Base-by-base conservation (phyloP, 2,888 invertebrate species). In the Melanchra persicariae region DNA sequence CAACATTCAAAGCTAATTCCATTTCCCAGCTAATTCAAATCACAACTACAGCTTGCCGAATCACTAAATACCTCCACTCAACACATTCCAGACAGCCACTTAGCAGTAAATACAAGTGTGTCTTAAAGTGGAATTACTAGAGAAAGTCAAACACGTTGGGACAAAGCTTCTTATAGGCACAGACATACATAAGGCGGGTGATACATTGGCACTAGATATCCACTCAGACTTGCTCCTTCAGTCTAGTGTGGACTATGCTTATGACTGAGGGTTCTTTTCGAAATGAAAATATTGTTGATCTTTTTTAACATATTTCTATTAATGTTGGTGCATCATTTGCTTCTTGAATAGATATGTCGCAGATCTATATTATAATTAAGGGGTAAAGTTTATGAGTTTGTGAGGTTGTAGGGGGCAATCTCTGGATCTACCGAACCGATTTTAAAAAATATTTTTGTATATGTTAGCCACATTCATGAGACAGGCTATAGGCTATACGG, bases 61-160 rank as follows among this genome's bases (percentile, higher is more conserved):
- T 63, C 12, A 0, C 51, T 52, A 52, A 67, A 69, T 58, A 58
- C 22, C 24, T 30, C 59, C 15, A 49, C 40, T 65, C 43, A 49
- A 34, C 37, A 45, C 10, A n/a, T 15, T 17, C 19, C 9, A n/a
- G 9, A 6, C 5, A 70, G 57, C 55, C 64, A 70, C 82, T 84
- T 54, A 59, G 61, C 34, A 51, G 51, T 40, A 49, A 40, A 73
- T 58, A 82, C 81, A 73, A 74, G 62, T 45, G 47, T 30, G 49
- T 12, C 67, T 62, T 37, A 68, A 82, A 81, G 70, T 63, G 73
- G 81, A 37, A 78, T 84, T 77, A 85, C 68, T 58, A 57, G 66
- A 22, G 54, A 67, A 78, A 85, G 55, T 74, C 83, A 85, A 77
- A 82, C 71, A 85, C 54, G 51, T 61, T 55, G 10, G n/a, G n/a